These are phyloP conservation scores for Hypolimnas misippus DNA, from an alignment of 2,888 invertebrate genomes.

Conservation along the genomic window DNA sequence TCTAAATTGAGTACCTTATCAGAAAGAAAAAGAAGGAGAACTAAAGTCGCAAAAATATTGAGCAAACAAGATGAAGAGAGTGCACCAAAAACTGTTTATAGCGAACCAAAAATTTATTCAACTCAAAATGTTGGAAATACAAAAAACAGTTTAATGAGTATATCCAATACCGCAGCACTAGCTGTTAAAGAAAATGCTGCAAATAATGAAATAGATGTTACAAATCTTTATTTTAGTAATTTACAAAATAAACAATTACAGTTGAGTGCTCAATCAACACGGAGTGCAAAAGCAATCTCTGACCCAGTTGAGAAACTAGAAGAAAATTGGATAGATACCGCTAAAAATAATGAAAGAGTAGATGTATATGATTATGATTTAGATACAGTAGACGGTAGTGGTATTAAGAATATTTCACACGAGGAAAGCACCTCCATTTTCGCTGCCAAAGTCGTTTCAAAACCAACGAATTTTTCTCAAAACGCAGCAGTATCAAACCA, in stretches of 20 bases:
- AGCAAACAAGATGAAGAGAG: neutral
- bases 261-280: conserved; percentile 32
- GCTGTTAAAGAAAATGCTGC: neutral
- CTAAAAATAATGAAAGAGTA: conserved; percentile 34
- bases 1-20: conserved; percentile 56
- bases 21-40: conserved; percentile 59
- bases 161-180: neutral
- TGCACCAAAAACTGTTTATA: too few species aligned
- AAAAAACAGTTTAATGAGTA: neutral
- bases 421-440: neutral
- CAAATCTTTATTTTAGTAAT: neutral
- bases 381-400: conserved; percentile 33
- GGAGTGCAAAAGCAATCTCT: conserved; percentile 44
- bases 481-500: conserved; percentile 54
- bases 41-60: conserved; percentile 14
- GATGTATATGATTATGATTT: conserved; percentile 32
- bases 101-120: neutral
- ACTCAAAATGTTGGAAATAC: neutral
- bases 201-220: neutral
- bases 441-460: conserved; percentile 42
- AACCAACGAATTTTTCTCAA: conserved; percentile 56
- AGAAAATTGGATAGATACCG: conserved; percentile 54
- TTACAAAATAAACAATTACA: conserved; percentile 45
- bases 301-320: conserved; percentile 53
- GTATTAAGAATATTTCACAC: conserved; percentile 31